phyloP scores from a whole-genome alignment of 2,797 vertebrate species.

The Coendou prehensilis region DNA sequence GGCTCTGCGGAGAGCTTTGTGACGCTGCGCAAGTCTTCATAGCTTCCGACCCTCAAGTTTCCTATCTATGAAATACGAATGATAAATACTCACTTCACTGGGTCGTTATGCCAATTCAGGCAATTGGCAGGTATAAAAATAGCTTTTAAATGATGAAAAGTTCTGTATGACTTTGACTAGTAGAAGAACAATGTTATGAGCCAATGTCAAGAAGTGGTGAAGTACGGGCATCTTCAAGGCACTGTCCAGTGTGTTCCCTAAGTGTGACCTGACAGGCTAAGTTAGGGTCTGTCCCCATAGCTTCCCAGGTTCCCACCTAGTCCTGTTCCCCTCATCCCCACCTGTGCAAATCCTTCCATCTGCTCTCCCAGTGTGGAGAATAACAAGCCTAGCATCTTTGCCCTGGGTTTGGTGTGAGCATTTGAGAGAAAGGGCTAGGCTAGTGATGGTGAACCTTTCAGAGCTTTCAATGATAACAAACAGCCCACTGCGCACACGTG shows the following conservation, averaged over 20 bases:
- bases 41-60: neutral
- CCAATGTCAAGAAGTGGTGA: neutral
- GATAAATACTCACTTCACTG: neutral
- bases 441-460: neutral
- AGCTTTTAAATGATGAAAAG: constrained; percentile 3
- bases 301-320: neutral
- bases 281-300: neutral
- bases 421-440: neutral
- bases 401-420: neutral
- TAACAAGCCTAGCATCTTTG: neutral
- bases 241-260: accelerated
- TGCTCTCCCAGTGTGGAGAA: neutral
- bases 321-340: neutral
- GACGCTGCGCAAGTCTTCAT: neutral
- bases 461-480: neutral
- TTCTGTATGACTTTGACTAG: neutral
- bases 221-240: neutral
- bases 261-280: neutral
- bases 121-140: constrained; percentile 17
- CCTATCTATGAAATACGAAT: neutral
- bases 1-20: neutral
- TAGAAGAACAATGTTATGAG: neutral
- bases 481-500: neutral
- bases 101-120: neutral
- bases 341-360: neutral